Base-by-base conservation (phyloP, 2,113 vertebrate genomes). In the Pyxicephalus adspersus region DNA sequence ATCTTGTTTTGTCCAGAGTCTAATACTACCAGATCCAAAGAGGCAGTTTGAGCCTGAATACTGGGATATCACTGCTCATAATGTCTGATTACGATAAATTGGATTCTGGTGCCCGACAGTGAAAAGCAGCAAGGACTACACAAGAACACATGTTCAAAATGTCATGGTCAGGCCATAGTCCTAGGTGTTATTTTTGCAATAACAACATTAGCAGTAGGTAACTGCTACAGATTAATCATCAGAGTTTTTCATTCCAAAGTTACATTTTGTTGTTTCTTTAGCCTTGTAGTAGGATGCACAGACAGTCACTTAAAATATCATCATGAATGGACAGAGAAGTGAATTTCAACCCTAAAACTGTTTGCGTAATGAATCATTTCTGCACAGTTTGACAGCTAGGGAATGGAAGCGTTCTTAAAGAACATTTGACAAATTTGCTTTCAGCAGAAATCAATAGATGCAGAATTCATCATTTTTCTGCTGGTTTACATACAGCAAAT, bases 351-450 rank as follows among this genome's bases (percentile, higher is more conserved):
- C 68, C 54, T 74, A 64, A 73, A 64, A 54, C 29, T 55, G 68
- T 73, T 81, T 55, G 26, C 55, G 45, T 65, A 74, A 81, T 81
- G 68, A 73, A 81, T 81, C 79, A 81, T 81, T 80, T 73, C 68
- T 65, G 68, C 68, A 65, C 58, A 34, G 60, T 64, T 64, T 55
- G 79, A 81, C 58, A 74, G 28, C 29, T 50, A 26, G 25, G 45
- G 28, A 38, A 64, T 57, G 70, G 64, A 81, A 73, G 50, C 64
- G 57, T 74, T 81, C 73, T 73, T 81, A 74, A 73, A 65, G 79
- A 81, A 81, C 79, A 74, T 73, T 81, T 74, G 79, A 81, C 70
- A 81, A 81, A 81, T 81, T 63, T 74, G 60, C 60, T 73, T 64
- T 74, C 26, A 16, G 25, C 34, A 34, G 22, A 45, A 65, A 81